Conservation (phyloP, 2,888 invertebrate species). For the Meandrusa payeni region DNA sequence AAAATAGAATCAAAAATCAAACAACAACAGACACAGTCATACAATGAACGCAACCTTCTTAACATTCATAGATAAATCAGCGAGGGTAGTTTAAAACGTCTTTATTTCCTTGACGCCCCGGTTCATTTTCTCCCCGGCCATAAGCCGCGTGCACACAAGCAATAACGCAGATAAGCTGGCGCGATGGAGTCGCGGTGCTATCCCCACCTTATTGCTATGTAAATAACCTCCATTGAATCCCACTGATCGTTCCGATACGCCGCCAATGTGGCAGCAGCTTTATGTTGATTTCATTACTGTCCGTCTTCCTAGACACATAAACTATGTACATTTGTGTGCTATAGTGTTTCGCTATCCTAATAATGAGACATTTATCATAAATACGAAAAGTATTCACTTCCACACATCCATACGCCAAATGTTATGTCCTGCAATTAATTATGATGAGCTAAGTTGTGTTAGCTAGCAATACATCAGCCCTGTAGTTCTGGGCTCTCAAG, state of each 20-base stretch:
- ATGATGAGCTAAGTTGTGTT: too few species aligned
- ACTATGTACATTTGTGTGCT: constrained; percentile 13
- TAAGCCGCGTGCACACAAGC: constrained; percentile 71
- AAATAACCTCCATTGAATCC: constrained; percentile 74
- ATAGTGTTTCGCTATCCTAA: too few species aligned
- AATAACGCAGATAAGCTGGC: constrained; percentile 67
- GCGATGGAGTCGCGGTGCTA: constrained; percentile 55
- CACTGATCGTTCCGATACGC: constrained; percentile 62
- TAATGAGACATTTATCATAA: too few species aligned
- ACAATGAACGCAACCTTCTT: too few species aligned
- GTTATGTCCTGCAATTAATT: too few species aligned
- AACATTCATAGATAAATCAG: constrained; percentile 56
- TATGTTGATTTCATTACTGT: constrained; percentile 52
- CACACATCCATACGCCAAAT: too few species aligned
- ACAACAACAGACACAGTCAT: too few species aligned
- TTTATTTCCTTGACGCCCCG: constrained; percentile 53
- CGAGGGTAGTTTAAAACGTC: constrained; percentile 58
- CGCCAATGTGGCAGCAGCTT: constrained; percentile 71
- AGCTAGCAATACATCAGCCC: too few species aligned
- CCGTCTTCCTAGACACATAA: constrained; percentile 29
- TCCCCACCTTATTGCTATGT: constrained; percentile 74
- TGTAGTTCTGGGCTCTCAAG: too few species aligned
- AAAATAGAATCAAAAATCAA: too few species aligned
- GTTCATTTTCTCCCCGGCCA: constrained; percentile 67
- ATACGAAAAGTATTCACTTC: too few species aligned